Base-by-base conservation (phyloP, 2,797 vertebrate genomes). In the Lepus oiostolus region DNA sequence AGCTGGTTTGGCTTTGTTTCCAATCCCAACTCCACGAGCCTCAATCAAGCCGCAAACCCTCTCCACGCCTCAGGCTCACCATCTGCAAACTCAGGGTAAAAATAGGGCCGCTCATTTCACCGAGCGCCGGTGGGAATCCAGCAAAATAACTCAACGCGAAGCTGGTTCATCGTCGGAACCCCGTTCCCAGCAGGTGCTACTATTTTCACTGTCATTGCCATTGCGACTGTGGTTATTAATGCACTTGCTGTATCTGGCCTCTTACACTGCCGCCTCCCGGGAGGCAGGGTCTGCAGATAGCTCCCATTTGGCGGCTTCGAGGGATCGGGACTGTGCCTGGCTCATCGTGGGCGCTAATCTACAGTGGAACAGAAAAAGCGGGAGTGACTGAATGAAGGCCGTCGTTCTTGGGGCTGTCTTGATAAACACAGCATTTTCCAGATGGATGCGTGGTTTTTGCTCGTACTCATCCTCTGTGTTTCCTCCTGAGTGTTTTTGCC, bases 191-290 rank as follows among this genome's bases (percentile, higher is more conserved):
- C 77, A 17, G 1, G 80, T 19, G 19, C 13, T 16, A 12, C 52
- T 26, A 0, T 30, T 35, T 52, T 21, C 11, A 8, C 32, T 10
- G 6, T 5, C 16, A n/a, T 1, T 2, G 7, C 7, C 4, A 10
- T 2, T 5, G 28, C 3, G 11, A 4, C 10, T 26, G 12, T 1
- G 30, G 24, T 19, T 10, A 12, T 28, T 52, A 4, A 22, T 0
- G 1, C 3, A 4, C 24, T 38, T 21, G 38, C 63, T 80, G 1
- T 7, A 6, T 8, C 75, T 22, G 0, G 11, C 80, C 50, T 62
- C 50, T 26, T 4, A 10, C 0, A 4, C 26, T 1, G 58, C 38
- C 5, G 42, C 62, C 10, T 77, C 9, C 74, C 0, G 17, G 84
- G 77, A 47, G 28, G 81, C 77, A 2, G 42, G 72, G 50, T 35